A percentile compares a stretch with the other conserved stretches of the same genome.
Conservation (phyloP, 2,113 vertebrate species). For the Datnioides undecimradiatus region DNA sequence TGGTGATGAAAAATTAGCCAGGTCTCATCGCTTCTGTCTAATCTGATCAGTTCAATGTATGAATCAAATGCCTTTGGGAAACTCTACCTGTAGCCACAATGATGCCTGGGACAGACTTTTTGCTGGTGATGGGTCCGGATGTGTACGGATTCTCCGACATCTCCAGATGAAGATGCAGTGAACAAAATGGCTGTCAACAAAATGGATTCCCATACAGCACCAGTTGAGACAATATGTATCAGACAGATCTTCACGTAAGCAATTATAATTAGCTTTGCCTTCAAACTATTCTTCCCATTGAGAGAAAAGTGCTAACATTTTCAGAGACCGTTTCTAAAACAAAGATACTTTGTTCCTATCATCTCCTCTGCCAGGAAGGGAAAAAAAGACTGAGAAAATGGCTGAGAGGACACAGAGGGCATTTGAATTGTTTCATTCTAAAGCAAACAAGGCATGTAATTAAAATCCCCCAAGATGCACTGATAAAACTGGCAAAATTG, state of each 20-base stretch:
- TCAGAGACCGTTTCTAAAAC: conserved; percentile 69
- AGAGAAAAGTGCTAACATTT: conserved; percentile 61
- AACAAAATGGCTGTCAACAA: conserved; percentile 92
- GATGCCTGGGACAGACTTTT: conserved; percentile 91
- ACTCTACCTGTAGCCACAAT: conserved; percentile 93
- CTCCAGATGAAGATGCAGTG: conserved; percentile 93
- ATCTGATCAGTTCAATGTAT: conserved; percentile 14
- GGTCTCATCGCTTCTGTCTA: conserved; percentile 7
- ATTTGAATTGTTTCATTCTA: conserved; percentile 75
- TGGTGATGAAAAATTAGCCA: conserved; percentile 3
- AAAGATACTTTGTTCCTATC: conserved; percentile 69
- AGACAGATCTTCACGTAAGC: conserved; percentile 48
- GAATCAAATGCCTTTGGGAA: conserved; percentile 13
- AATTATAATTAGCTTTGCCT: conserved; percentile 65
- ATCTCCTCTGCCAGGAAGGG: conserved; percentile 42
- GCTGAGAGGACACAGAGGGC: conserved; percentile 73
- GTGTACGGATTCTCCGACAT: conserved; percentile 96
- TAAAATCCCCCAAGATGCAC: conserved; percentile 81
- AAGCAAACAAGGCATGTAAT: conserved; percentile 84
- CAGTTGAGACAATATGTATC: conserved; percentile 53
- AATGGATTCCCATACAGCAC: conserved; percentile 47
- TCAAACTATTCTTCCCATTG: conserved; percentile 56
- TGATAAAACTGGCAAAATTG: conserved; percentile 80
- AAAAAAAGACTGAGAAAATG: conserved; percentile 59
- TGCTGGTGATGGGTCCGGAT: conserved; percentile 95